A percentile compares a stretch with the other conserved stretches of the same genome.
Evolutionary conservation across 2,888 invertebrate genomes (phyloP).

Genomic region (Maniola hyperantus): DNA sequence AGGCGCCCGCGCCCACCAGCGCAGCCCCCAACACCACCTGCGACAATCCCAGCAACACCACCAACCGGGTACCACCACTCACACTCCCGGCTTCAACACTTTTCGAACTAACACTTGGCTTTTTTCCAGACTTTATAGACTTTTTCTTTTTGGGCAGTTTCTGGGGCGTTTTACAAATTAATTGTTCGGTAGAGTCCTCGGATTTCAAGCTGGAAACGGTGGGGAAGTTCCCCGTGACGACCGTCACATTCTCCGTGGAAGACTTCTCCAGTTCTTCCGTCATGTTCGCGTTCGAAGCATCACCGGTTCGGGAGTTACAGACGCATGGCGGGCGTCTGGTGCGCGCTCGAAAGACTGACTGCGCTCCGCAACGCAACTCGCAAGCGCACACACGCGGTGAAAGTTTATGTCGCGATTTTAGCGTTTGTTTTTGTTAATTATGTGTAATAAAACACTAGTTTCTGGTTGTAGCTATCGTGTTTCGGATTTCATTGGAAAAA

Average conservation of each 20-base stretch:
- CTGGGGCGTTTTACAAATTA: constrained; percentile 81
- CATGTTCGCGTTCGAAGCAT: constrained; percentile 45
- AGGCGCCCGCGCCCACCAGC: constrained; percentile 84
- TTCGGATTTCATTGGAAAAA: constrained; percentile 31
- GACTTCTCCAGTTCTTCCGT: constrained; percentile 49
- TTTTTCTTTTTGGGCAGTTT: constrained; percentile 54
- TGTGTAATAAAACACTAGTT: constrained; percentile 28
- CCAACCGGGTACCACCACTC: constrained; percentile 55
- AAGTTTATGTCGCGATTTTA: constrained; percentile 45
- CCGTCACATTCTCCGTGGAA: constrained; percentile 49
- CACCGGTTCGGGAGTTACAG: constrained; percentile 28
- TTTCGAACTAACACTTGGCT: constrained; percentile 64
- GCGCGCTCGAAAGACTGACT: constrained; percentile 39
- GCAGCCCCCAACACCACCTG: constrained; percentile 85
- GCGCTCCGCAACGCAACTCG: too few relatives aligned
- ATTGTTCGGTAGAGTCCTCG: constrained; percentile 81
- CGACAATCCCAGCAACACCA: constrained; percentile 81
- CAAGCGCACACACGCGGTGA: constrained; percentile 43
- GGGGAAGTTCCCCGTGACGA: constrained; percentile 54
- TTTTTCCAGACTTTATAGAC: constrained; percentile 46
- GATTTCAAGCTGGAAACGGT: constrained; percentile 78
- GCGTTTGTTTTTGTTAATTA: constrained; percentile 44
- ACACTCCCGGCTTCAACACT: constrained; percentile 71
- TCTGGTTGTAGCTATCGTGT: constrained; percentile 18
- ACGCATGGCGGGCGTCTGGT: constrained; percentile 33